Conservation (phyloP, 2,888 invertebrate species). For the Tenthredo distinguenda region DNA sequence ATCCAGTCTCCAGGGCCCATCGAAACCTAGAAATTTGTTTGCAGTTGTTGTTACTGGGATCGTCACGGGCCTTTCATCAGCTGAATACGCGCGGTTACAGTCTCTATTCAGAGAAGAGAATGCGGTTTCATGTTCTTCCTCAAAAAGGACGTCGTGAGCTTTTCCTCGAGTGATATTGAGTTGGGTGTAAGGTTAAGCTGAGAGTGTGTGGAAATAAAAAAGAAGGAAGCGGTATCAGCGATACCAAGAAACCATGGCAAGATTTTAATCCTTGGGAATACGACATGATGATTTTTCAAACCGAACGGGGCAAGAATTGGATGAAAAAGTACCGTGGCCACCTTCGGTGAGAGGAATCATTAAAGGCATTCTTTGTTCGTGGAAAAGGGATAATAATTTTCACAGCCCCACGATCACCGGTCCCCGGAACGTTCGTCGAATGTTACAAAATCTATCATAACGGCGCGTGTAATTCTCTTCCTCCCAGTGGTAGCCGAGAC, state of each 20-base stretch:
- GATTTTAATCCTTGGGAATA: not conserved
- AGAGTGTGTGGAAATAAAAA: not conserved
- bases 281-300: constrained; percentile 5
- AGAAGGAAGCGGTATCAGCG: not conserved
- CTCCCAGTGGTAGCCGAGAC: constrained; percentile 46
- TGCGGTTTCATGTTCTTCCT: constrained; percentile 20
- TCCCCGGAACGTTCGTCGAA: constrained; percentile 32
- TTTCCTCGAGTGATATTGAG: not conserved
- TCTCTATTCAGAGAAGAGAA: constrained; percentile 29
- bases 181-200: not conserved
- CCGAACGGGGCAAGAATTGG: not conserved
- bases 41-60: constrained; percentile 62
- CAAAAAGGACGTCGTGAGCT: not conserved
- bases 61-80: constrained; percentile 53
- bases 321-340: constrained; percentile 27
- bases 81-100: constrained; percentile 40
- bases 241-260: not conserved
- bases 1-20: not conserved
- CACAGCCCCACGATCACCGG: not conserved
- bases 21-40: constrained; percentile 65
- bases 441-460: constrained; percentile 49
- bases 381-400: constrained; percentile 38
- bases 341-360: constrained; percentile 7
- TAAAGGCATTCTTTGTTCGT: constrained; percentile 37
- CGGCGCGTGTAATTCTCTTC: constrained; percentile 30